phyloP scores from a whole-genome alignment of 1,140 invertebrate species.

The Drosophila subpulchrella region DNA sequence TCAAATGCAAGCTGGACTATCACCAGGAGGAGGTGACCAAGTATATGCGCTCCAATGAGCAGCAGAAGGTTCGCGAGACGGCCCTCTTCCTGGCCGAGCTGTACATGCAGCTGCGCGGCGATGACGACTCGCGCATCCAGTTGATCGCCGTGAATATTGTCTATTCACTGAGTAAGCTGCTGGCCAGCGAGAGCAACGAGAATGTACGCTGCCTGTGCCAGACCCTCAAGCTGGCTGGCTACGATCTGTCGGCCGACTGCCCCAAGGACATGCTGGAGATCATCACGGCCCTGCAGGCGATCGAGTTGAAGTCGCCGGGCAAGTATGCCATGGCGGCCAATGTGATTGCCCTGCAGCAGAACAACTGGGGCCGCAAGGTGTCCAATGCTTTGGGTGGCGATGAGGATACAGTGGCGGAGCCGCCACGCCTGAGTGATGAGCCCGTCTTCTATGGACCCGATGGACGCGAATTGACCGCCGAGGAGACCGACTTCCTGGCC shows the following conservation, averaged over 20 bases:
- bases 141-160: slow-evolving; percentile 80
- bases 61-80: slow-evolving; percentile 78
- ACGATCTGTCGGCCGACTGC: slow-evolving; percentile 78
- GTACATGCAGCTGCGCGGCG: slow-evolving; percentile 81
- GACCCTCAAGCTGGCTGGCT: slow-evolving; percentile 85
- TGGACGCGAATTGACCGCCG: slow-evolving; percentile 85
- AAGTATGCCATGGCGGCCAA: slow-evolving; percentile 75
- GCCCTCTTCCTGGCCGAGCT: slow-evolving; percentile 78
- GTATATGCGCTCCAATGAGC: slow-evolving; percentile 67
- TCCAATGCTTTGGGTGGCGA: slow-evolving; percentile 72
- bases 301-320: slow-evolving; percentile 65
- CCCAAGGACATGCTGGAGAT: slow-evolving; percentile 71
- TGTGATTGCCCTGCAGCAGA: slow-evolving; percentile 79
- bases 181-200: slow-evolving; percentile 72
- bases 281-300: slow-evolving; percentile 58
- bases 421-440: slow-evolving; percentile 74
- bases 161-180: slow-evolving; percentile 65
- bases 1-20: slow-evolving; percentile 77
- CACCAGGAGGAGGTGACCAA: slow-evolving; percentile 73
- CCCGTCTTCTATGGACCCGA: slow-evolving; percentile 85
- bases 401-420: slow-evolving; percentile 64
- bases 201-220: slow-evolving; percentile 86
- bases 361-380: slow-evolving; percentile 82
- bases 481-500: slow-evolving; percentile 85
- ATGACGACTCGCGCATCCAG: slow-evolving; percentile 74